phyloP scores from a whole-genome alignment of 2,797 vertebrate genomes.

The Novumbra hubbsi region DNA sequence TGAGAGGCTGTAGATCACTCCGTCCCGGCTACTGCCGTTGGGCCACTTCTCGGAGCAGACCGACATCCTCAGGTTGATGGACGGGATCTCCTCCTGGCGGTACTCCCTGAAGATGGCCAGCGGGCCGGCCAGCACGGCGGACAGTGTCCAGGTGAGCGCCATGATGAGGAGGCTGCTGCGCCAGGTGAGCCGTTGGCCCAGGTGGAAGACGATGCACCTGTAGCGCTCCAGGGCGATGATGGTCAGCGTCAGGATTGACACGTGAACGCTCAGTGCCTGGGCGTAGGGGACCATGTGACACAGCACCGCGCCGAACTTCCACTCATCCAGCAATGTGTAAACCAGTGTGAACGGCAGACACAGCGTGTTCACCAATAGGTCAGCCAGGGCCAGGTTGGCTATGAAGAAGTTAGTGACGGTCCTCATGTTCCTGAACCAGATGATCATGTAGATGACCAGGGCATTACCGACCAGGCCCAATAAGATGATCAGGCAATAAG shows the following conservation, averaged over 20 bases:
- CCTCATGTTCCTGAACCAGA: slow-evolving; percentile 88
- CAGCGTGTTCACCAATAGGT: slow-evolving; percentile 87
- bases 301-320: slow-evolving; percentile 88
- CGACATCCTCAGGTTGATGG: slow-evolving; percentile 83
- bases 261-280: slow-evolving; percentile 89
- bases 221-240: slow-evolving; percentile 91
- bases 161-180: slow-evolving; percentile 84
- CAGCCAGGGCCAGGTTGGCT: slow-evolving; percentile 89
- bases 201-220: slow-evolving; percentile 89
- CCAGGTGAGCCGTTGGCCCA: slow-evolving; percentile 84
- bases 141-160: slow-evolving; percentile 80
- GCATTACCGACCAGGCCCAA: slow-evolving; percentile 86
- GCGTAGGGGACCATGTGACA: slow-evolving; percentile 90
- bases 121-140: slow-evolving; percentile 84
- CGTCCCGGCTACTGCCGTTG: slow-evolving; percentile 80
- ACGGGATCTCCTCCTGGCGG: slow-evolving; percentile 83
- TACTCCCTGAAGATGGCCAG: slow-evolving; percentile 92
- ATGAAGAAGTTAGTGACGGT: slow-evolving; percentile 95
- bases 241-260: slow-evolving; percentile 87
- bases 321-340: slow-evolving; percentile 88
- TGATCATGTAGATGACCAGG: slow-evolving; percentile 88
- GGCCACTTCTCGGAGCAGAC: slow-evolving; percentile 94
- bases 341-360: slow-evolving; percentile 90
- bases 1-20: slow-evolving; percentile 89
- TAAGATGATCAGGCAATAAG: slow-evolving; percentile 88